Base-by-base conservation (phyloP, 2,113 vertebrate genomes). In the Spermophilus dauricus region DNA sequence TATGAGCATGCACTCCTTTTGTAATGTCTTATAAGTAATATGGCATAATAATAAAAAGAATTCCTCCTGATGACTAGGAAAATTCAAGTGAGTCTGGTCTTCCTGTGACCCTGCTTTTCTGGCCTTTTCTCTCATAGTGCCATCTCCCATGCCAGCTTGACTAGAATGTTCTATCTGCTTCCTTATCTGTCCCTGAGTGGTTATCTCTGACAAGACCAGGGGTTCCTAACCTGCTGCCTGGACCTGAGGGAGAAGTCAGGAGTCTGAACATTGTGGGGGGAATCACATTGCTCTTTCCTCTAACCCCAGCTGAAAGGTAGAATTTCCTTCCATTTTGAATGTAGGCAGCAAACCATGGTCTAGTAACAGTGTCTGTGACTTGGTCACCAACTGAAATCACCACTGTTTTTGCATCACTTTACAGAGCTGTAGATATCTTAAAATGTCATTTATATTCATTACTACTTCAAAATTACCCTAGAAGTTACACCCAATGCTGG, bases 371-470 rank as follows among this genome's bases (percentile, higher is more conserved):
- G 56, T 18, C 32, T 32, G 24, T 26, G 63, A 81, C 75, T 72
- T 56, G n/a, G 56, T 89, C 42, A 48, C 8, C 28, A 56, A 51
- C 28, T 72, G 86, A 93, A 75, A 91, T 58, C 65, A 75, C 69
- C 2, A 34, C 4, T 51, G 51, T 67, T 86, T 96, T 93, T 69
- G 32, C 17, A 61, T 51, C 78, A 76, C 58, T 39, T 69, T 26
- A 58, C 42, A 76, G 69, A 28, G 34, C 26, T 45, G 20, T 30
- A 61, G 37, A 39, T 61, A 28, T 75, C 80, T 48, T 73, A 28
- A 95, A 76, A 92, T 34, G 39, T 16, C 45, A 34, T 65, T 91
- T 76, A 48, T 58, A 63, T 86, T 96, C 82, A 93, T 92, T 56
- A 91, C 73, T 51, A 83, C 80, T 86, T 83, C 9, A 45, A 88